Evolutionary conservation across 2,113 vertebrate species (phyloP), one percentile per base, ranked within the genome.

Genomic region (Natator depressus): DNA sequence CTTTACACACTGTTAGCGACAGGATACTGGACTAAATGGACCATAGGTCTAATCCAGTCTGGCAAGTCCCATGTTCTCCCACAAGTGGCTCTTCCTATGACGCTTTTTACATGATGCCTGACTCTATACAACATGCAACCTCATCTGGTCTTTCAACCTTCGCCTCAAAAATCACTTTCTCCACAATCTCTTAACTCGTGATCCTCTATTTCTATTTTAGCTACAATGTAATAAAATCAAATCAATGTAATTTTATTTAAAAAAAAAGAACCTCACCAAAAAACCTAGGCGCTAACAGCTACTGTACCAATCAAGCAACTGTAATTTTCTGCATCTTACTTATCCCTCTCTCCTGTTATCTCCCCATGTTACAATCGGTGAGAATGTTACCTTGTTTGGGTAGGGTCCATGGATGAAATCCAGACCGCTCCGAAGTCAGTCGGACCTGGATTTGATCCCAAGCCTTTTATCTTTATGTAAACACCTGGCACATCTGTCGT

Each of bases 131-230:
- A 81, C 24, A 31, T n/a, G 62, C 14, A 69, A 16, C 31, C 62
- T 14, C 62, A 19, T 69, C 62, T n/a, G 16, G 35, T 53, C 20
- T 83, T 87, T 78, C 78, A 54, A 51, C 5, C 75, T 81, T 11
- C 8, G 47, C n/a, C 50, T 75, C 87, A 90, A 72, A 75, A 72
- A 19, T 38, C 0, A 0, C 81, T 81, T 62, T 93, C 35, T 57
- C 62, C 85, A 22, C 47, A 51, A 53, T 0, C 0, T 35, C 57
- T 3, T 0, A 0, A 81, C 53, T 55, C 57, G 35, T 22, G 17
- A 11, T 79, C 87, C 59, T 50, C 29, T 78, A 54, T 53, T 59
- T 29, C 57, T 53, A 65, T 14, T 35, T 76, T 54, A 3, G 0
- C 4, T 53, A 53, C 51, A 53, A 47, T 53, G 69, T 35, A 57